Evolutionary conservation across 2,113 vertebrate genomes (phyloP), one percentile per base, ranked within the genome.

Genomic region (Hepsetus odoe): DNA sequence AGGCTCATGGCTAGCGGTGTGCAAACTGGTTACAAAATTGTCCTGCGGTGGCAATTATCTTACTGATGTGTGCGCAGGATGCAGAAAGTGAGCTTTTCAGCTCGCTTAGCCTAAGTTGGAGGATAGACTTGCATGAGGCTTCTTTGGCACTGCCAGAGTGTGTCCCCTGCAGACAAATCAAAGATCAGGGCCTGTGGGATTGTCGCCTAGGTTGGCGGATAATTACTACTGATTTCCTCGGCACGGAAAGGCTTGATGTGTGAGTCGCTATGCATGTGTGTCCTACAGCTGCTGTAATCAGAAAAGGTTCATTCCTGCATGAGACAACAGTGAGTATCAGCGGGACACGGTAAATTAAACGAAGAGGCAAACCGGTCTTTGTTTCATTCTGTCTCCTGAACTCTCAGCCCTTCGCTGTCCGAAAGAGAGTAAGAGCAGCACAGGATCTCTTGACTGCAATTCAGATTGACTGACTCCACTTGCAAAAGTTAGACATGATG

Each of bases 261-360:
- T 74, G 24, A 62, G 55, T 74, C 58, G 6, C 40, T 38, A 0
- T 35, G 24, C 18, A 26, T 72, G 62, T 53, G 28, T 62, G 74
- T 67, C 68, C 82, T 84, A 81, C 80, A 35, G 80, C 76, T 55
- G 68, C 80, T 35, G 85, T 89, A 90, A 91, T 91, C 87, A 91
- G 90, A 93, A 92, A 88, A 88, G 88, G 87, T 85, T 85, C 20
- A 77, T 82, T 85, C 87, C 82, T 78, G 87, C 71, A 84, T 84
- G 75, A 88, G 67, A 85, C 88, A 88, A 86, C 85, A 78, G 58
- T 30, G 68, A 14, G 76, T 88, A 89, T 90, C 89, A 90, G 88
- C 90, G 89, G 68, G 80, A 70, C 61, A 80, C 20, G 77, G 81
- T 58, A 81, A 88, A 90, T 91, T 90, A 91, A n/a, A 85, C 82